Evolutionary conservation across 2,797 vertebrate genomes (phyloP).

Genomic region (Pitangus sulphuratus): DNA sequence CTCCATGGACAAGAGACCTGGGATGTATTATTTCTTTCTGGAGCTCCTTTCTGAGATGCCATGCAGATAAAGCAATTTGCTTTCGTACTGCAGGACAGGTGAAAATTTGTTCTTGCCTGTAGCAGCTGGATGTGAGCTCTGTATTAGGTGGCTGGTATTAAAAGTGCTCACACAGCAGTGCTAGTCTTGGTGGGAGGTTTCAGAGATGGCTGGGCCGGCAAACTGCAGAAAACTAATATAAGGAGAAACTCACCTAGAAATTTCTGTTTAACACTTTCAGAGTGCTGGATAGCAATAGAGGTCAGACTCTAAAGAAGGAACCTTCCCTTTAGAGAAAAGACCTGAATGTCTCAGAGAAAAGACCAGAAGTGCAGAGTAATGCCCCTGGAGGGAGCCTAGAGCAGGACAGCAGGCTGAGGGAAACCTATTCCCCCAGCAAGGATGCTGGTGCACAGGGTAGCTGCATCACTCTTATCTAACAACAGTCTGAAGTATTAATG

Average conservation of each 20-base stretch:
- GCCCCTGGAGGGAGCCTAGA: background rate
- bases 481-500: background rate
- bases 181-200: background rate
- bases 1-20: background rate
- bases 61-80: slow-evolving; percentile 37
- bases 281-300: background rate
- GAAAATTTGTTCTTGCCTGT: slow-evolving; percentile 47
- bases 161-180: background rate
- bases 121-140: slow-evolving; percentile 33
- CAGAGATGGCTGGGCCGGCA: background rate
- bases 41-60: slow-evolving; percentile 5
- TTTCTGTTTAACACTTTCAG: background rate
- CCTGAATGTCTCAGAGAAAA: background rate
- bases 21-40: background rate
- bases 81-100: slow-evolving; percentile 16
- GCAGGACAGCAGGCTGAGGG: background rate
- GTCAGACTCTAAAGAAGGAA: background rate
- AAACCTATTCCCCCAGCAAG: background rate
- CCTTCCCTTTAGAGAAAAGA: background rate
- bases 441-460: accelerated
- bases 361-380: background rate
- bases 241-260: background rate
- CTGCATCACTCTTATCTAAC: background rate
- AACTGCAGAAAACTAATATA: background rate
- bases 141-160: background rate